These are phyloP conservation scores for Piezodorus guildinii DNA, from an alignment of 1,140 invertebrate species.

Conservation along the genomic window DNA sequence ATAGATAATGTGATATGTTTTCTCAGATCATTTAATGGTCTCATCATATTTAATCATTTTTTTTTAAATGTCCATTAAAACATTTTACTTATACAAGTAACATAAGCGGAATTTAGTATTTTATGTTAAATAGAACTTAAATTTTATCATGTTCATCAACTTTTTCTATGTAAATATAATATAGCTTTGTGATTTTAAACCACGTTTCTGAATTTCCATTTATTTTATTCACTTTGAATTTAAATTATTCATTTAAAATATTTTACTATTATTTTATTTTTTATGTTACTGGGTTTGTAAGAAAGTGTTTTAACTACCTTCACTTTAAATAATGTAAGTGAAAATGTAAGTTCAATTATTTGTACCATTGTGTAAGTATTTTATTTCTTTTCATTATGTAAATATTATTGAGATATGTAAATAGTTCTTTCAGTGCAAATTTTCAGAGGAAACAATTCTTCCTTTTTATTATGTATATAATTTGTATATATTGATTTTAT, in stretches of 20 bases:
- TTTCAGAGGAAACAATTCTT: neutral
- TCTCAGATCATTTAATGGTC: neutral
- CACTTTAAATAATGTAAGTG: neutral
- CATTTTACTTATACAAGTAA: neutral
- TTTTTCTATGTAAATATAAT: neutral
- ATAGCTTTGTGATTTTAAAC: too few relatives aligned
- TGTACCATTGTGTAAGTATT: neutral
- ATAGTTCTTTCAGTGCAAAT: neutral
- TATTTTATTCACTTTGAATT: too few relatives aligned
- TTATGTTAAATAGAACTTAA: neutral
- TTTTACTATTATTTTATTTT: too few relatives aligned
- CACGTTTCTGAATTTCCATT: too few relatives aligned
- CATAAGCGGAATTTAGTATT: neutral
- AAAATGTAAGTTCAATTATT: neutral
- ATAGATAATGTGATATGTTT: neutral
- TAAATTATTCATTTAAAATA: too few relatives aligned
- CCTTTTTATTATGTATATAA: neutral
- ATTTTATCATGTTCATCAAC: neutral
- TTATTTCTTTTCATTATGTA: neutral
- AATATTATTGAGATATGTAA: neutral
- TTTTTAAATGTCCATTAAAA: neutral
- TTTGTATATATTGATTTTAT: conserved; percentile 8
- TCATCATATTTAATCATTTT: neutral
- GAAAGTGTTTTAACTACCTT: too few relatives aligned
- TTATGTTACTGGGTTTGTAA: too few relatives aligned